Percentiles rank a stretch among this genome's conserved stretches.
Conservation (phyloP, 1,140 invertebrate genomes). For the Acromyrmex charruanus region DNA sequence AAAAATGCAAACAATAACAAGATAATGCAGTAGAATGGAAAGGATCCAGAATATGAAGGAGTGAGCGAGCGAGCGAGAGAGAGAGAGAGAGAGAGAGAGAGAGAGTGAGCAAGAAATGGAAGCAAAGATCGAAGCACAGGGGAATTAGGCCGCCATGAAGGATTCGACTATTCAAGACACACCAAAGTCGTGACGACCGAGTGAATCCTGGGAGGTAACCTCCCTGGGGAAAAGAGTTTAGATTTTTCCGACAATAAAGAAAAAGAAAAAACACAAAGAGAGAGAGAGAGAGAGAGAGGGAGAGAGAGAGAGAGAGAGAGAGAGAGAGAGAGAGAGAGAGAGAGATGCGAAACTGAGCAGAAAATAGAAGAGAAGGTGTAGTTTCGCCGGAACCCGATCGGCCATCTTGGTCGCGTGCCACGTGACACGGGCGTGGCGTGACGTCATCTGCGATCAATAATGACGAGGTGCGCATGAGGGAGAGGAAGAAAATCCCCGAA, state of each 20-base stretch:
- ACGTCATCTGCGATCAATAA: slow-evolving; percentile 86
- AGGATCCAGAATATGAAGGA: background rate
- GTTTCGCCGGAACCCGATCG: slow-evolving; percentile 71
- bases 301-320: background rate
- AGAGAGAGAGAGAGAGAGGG: background rate
- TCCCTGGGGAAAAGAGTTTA: slow-evolving; percentile 13
- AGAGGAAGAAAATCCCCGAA: slow-evolving; percentile 48
- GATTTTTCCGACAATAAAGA: slow-evolving; percentile 47
- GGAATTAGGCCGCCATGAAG: slow-evolving; percentile 1
- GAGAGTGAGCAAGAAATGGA: slow-evolving; percentile 29
- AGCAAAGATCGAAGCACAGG: slow-evolving; percentile 23
- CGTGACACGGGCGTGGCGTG: slow-evolving; percentile 86
- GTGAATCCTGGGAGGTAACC: slow-evolving; percentile 2
- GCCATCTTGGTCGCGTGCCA: slow-evolving; percentile 83
- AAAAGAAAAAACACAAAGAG: background rate
- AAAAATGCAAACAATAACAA: background rate
- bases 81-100: slow-evolving; percentile 1
- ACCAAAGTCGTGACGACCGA: slow-evolving; percentile 11
- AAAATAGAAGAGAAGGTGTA: slow-evolving; percentile 61
- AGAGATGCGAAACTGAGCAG: slow-evolving; percentile 7
- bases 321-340: slow-evolving; percentile 7
- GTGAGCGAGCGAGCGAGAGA: background rate
- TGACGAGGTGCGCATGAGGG: slow-evolving; percentile 76
- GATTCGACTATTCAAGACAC: slow-evolving; percentile 24
- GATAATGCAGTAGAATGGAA: slow-evolving; percentile 17